Conservation (phyloP, 2,113 vertebrate genomes). For the Oriolus oriolus region DNA sequence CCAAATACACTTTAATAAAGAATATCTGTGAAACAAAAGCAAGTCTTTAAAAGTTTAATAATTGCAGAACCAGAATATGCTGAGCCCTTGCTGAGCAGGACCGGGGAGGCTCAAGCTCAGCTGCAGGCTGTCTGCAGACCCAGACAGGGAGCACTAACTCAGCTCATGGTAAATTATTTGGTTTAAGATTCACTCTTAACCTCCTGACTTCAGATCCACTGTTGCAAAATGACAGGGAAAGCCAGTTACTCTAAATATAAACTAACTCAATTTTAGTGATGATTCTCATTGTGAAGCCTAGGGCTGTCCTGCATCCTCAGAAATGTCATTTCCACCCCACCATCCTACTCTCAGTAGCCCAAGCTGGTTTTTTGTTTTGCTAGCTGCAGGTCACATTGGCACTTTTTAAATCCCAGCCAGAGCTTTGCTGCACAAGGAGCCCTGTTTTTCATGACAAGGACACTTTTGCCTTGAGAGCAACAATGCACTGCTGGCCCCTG, state of each 20-base stretch:
- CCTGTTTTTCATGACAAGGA: neutral
- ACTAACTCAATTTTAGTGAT: neutral
- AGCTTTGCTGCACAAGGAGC: neutral
- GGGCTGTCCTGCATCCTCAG: neutral
- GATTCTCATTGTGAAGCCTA: neutral
- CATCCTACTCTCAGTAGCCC: neutral
- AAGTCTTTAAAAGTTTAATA: neutral
- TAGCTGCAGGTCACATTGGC: neutral
- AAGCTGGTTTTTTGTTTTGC: neutral
- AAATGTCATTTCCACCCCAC: neutral
- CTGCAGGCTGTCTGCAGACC: neutral
- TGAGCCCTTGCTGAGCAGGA: neutral
- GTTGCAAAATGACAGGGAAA: neutral
- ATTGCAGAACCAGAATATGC: neutral
- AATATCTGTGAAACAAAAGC: neutral
- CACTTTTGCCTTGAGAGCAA: neutral
- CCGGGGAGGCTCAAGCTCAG: neutral
- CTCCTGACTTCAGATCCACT: neutral
- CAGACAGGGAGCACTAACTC: neutral
- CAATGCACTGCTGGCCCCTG: neutral
- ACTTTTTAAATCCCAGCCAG: neutral
- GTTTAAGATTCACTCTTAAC: neutral
- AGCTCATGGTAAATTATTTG: neutral
- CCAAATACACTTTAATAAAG: neutral
- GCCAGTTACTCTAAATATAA: neutral